These are phyloP conservation scores for Fukomys damarensis DNA, from an alignment of 2,113 vertebrate genomes.

Conservation along the genomic window DNA sequence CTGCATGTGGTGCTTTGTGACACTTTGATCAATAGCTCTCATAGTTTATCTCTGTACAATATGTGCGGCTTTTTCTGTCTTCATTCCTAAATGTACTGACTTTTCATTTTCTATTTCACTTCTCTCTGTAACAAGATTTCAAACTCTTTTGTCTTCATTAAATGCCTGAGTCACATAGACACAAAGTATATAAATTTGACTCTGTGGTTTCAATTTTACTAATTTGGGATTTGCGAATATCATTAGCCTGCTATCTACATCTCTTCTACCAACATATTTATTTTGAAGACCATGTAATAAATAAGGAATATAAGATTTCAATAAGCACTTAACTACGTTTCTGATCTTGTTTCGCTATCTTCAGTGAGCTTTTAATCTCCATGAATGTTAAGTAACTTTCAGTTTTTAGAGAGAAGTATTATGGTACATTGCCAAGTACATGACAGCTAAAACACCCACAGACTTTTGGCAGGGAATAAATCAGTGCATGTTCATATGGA, in stretches of 20 bases:
- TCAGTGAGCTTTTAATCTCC: conserved; percentile 60
- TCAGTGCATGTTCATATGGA: conserved; percentile 47
- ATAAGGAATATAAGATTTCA: conserved; percentile 51
- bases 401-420: conserved; percentile 63
- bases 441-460: conserved; percentile 66
- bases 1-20: background rate
- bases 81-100: background rate
- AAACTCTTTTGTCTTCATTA: conserved; percentile 45
- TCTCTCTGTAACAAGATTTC: conserved; percentile 30
- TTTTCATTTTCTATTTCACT: conserved; percentile 40
- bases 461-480: conserved; percentile 60
- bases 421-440: conserved; percentile 50
- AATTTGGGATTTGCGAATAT: background rate
- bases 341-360: conserved; percentile 39
- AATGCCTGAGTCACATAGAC: background rate
- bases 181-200: background rate
- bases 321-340: conserved; percentile 24
- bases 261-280: conserved; percentile 32
- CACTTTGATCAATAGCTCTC: conserved; percentile 31
- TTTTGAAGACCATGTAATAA: conserved; percentile 33
- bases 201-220: conserved; percentile 1
- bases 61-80: background rate
- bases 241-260: background rate
- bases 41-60: background rate
- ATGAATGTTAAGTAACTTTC: conserved; percentile 63